These are phyloP conservation scores for Caranx ignobilis DNA, from an alignment of 2,113 vertebrate genomes.

Conservation along the genomic window DNA sequence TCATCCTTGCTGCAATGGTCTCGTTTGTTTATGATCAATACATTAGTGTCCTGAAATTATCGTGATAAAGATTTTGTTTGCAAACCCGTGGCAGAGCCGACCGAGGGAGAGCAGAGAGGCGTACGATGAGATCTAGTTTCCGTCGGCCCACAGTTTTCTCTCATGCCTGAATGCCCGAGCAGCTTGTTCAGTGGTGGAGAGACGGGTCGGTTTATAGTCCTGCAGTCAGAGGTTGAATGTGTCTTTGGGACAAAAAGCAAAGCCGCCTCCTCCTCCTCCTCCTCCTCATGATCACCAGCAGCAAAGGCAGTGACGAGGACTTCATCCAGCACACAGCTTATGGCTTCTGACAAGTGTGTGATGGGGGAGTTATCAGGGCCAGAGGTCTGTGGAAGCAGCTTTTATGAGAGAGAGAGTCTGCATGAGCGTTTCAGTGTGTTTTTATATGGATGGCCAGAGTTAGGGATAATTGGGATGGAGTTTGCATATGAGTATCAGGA, in stretches of 20 bases:
- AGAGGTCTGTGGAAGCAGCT: slow-evolving; percentile 50
- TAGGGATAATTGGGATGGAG: background rate
- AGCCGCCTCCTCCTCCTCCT: background rate
- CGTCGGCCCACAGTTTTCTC: slow-evolving; percentile 1
- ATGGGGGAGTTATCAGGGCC: slow-evolving; percentile 69
- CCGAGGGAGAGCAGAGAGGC: background rate
- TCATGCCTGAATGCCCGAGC: slow-evolving; percentile 12
- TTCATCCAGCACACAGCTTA: slow-evolving; percentile 72
- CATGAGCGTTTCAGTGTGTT: slow-evolving; percentile 3
- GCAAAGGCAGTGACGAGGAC: slow-evolving; percentile 65
- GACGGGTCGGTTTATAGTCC: slow-evolving; percentile 22
- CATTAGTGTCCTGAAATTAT: slow-evolving; percentile 10
- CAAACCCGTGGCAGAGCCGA: background rate
- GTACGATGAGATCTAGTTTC: background rate
- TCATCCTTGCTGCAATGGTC: background rate
- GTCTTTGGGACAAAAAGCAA: slow-evolving; percentile 62
- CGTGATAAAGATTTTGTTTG: slow-evolving; percentile 11
- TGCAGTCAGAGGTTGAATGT: slow-evolving; percentile 62
- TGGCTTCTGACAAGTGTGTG: slow-evolving; percentile 80
- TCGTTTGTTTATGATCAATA: slow-evolving; percentile 42
- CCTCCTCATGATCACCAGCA: slow-evolving; percentile 57
- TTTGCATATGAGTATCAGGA: background rate
- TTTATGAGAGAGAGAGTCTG: slow-evolving; percentile 37
- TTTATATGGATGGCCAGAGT: background rate
- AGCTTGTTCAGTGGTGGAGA: slow-evolving; percentile 7